Evolutionary conservation across 2,113 vertebrate species (phyloP), one percentile per base, ranked within the genome.

Genomic region (Rafetus swinhoei): DNA sequence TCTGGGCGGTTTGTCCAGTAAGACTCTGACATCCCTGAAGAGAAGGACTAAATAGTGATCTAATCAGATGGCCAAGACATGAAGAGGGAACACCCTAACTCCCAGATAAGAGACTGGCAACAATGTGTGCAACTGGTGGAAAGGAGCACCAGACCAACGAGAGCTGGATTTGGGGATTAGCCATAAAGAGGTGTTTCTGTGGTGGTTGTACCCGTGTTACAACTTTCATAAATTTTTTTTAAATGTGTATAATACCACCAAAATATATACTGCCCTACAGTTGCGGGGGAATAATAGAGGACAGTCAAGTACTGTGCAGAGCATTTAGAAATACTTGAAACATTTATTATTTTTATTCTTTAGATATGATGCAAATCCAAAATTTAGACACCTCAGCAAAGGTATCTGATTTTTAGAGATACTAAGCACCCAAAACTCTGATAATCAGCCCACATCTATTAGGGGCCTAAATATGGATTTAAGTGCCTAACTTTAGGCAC

Each of bases 391-490:
- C 32, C n/a, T 72, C 15, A 22, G 50, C 56, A 76, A 81, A 79
- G n/a, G 62, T 9, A n/a, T 32, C 32, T 25, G 2, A 76, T 88
- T 88, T 81, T 90, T 27, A 77, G 76, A 83, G 53, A 4, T 27
- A 80, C 21, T 27, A 9, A 81, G 24, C 1, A 2, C 82, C 92
- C 62, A 53, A 32, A 83, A 87, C 32, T 69, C 62, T 69, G 32
- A n/a, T 16, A 62, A 62, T 62, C 60, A 19, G 32, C 4, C 29
- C 15, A 65, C 29, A 65, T 65, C 29, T 69, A 84, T 2, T 52
- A 53, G 3, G 18, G 82, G 12, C 7, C 25, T 88, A 88, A 90
- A 85, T 81, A 50, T 9, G 35, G 93, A 55, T 74, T 77, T 92
- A 72, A 25, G 69, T 69, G 81, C n/a, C 45, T 83, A 80, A 52